These are phyloP conservation scores for cat (Felis catus) DNA, from an alignment of 2,113 vertebrate species.

Conservation along the genomic window DNA sequence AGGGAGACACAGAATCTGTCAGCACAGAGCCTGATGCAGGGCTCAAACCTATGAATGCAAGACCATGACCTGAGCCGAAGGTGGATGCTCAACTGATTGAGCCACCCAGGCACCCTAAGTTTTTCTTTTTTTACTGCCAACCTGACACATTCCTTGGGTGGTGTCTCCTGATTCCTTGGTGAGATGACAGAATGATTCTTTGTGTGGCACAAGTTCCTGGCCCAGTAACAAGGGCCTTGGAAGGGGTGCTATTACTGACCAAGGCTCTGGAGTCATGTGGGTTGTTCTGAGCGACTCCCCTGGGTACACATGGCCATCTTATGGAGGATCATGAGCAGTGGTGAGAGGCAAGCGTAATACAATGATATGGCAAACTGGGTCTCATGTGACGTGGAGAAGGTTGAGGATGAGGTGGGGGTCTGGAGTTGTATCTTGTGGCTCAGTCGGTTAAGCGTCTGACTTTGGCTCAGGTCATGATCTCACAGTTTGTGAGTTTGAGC, in stretches of 20 bases:
- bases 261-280: not conserved
- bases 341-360: not conserved
- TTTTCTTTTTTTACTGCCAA: not conserved
- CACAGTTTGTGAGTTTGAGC: too few relatives aligned
- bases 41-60: too few relatives aligned
- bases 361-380: not conserved
- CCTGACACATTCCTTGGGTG: not conserved
- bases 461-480: too few relatives aligned
- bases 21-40: too few relatives aligned
- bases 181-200: not conserved
- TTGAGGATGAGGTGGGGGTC: not conserved
- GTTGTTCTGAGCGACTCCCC: not conserved
- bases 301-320: not conserved
- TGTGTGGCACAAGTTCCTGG: not conserved
- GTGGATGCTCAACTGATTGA: too few relatives aligned
- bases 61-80: too few relatives aligned
- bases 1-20: too few relatives aligned
- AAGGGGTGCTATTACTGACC: not conserved
- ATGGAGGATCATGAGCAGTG: not conserved
- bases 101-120: too few relatives aligned
- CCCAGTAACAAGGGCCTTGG: not conserved
- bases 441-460: too few relatives aligned
- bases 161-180: not conserved
- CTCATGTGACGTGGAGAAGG: not conserved
- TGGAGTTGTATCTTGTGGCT: not conserved